A percentile compares a stretch with the other conserved stretches of the same genome.
Conservation (phyloP, 1,140 invertebrate species). For the Drosophila ohnishii region DNA sequence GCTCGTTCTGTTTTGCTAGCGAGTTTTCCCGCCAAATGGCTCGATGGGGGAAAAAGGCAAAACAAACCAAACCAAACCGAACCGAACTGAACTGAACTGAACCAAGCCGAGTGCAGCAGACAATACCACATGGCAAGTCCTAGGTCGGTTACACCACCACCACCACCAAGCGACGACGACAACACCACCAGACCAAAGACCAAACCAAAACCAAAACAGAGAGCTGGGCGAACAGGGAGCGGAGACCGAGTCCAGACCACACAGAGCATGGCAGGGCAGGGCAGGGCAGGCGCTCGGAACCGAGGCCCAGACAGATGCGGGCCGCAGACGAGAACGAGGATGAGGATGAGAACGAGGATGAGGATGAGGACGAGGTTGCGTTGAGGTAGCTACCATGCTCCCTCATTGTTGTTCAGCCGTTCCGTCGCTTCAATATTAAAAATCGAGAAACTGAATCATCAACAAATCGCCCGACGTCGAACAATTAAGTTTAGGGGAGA, state of each 20-base stretch:
- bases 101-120: slow-evolving; percentile 54
- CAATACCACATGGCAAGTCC: slow-evolving; percentile 81
- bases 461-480: slow-evolving; percentile 23
- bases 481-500: neutral
- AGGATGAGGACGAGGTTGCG: slow-evolving; percentile 18
- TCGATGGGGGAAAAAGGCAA: slow-evolving; percentile 33
- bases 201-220: slow-evolving; percentile 10
- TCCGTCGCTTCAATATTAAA: slow-evolving; percentile 58
- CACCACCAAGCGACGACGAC: slow-evolving; percentile 4
- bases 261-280: slow-evolving; percentile 23
- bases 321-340: slow-evolving; percentile 14
- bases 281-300: slow-evolving; percentile 2
- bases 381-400: slow-evolving; percentile 29
- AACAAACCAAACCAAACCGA: slow-evolving; percentile 20
- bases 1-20: slow-evolving; percentile 70
- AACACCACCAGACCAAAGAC: slow-evolving; percentile 12
- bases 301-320: slow-evolving; percentile 46
- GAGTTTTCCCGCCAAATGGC: slow-evolving; percentile 76
- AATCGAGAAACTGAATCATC: slow-evolving; percentile 68
- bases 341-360: slow-evolving; percentile 1
- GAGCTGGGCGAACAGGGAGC: slow-evolving; percentile 8
- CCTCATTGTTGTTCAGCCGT: slow-evolving; percentile 20
- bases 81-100: slow-evolving; percentile 19
- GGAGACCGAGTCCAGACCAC: slow-evolving; percentile 9
- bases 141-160: slow-evolving; percentile 77